Percentiles rank a stretch among this genome's conserved stretches.
These are phyloP conservation scores for Sebastes oblongus DNA, from an alignment of 2,797 vertebrate genomes.

Conservation along the genomic window DNA sequence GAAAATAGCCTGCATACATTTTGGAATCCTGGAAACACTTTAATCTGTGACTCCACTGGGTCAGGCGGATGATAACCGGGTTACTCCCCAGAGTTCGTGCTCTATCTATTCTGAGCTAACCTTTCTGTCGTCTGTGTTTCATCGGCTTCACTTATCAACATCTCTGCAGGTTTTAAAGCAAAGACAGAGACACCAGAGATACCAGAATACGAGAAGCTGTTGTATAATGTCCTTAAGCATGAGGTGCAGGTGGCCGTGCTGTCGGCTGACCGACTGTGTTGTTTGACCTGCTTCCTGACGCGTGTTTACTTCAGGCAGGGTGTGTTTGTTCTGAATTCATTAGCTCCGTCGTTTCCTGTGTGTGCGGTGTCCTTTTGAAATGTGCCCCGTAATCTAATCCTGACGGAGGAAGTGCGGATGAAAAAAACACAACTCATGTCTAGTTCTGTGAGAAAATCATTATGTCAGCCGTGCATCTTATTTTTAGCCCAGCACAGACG, in stretches of 20 bases:
- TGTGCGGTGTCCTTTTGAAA: constrained; percentile 20
- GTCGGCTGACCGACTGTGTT: background rate
- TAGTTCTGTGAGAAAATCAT: background rate
- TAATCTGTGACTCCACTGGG: background rate
- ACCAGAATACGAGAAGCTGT: background rate
- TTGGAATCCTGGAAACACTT: background rate
- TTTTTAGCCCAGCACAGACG: constrained; percentile 20
- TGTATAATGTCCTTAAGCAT: constrained; percentile 21
- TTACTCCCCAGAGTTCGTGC: background rate
- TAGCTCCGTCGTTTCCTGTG: constrained; percentile 33
- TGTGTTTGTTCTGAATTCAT: constrained; percentile 12
- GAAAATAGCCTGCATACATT: background rate
- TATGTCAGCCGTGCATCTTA: background rate
- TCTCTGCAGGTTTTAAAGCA: constrained; percentile 20
- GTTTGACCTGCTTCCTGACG: constrained; percentile 16
- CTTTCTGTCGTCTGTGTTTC: constrained; percentile 4
- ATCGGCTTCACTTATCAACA: constrained; percentile 12
- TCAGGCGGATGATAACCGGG: background rate
- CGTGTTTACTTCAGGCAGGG: background rate
- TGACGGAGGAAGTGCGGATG: background rate
- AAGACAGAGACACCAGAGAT: constrained; percentile 1
- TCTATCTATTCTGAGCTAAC: background rate
- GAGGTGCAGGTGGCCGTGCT: constrained; percentile 8
- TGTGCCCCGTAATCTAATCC: constrained; percentile 25
- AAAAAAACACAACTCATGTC: background rate